Evolutionary conservation across 2,888 invertebrate species (phyloP).

Genomic region (Tanytarsus gracilentus): DNA sequence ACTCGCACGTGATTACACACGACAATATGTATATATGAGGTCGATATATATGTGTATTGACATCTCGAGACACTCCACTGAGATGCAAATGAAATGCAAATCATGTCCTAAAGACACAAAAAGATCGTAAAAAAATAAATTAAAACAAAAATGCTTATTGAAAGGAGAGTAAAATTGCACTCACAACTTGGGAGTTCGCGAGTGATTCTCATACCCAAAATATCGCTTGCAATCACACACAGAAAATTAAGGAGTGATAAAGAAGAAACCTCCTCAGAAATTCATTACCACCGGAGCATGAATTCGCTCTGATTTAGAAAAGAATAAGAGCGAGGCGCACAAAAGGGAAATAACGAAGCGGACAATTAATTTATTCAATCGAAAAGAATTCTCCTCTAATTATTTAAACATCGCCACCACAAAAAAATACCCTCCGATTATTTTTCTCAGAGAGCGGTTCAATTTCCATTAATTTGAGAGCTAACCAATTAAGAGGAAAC

Average conservation of each 20-base stretch:
- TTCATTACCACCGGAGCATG: conserved; percentile 25
- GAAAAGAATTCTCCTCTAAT: conserved; percentile 16
- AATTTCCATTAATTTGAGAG: conserved; percentile 25
- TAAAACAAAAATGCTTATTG: conserved; percentile 17
- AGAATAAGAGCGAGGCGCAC: not conserved
- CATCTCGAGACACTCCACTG: not conserved
- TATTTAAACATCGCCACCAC: conserved; percentile 25
- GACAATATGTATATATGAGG: not conserved
- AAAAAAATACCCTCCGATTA: not conserved
- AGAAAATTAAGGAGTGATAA: conserved; percentile 21
- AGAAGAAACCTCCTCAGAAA: conserved; percentile 1
- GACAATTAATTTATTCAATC: conserved; percentile 28
- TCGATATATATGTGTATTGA: too few relatives aligned
- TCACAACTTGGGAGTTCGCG: conserved; percentile 23
- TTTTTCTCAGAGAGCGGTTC: conserved; percentile 1
- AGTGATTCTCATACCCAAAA: not conserved
- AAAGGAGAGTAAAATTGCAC: conserved; percentile 17
- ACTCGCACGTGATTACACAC: conserved; percentile 22
- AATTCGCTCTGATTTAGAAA: too few relatives aligned
- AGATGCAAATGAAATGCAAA: conserved; percentile 7
- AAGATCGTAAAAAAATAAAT: conserved; percentile 18
- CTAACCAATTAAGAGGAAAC: conserved; percentile 25
- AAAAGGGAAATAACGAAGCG: not conserved
- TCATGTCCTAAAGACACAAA: conserved; percentile 13
- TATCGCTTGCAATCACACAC: too few relatives aligned